A percentile compares a stretch with the other conserved stretches of the same genome.
Conservation (phyloP, 2,888 invertebrate genomes). For the Tridacna gigas region DNA sequence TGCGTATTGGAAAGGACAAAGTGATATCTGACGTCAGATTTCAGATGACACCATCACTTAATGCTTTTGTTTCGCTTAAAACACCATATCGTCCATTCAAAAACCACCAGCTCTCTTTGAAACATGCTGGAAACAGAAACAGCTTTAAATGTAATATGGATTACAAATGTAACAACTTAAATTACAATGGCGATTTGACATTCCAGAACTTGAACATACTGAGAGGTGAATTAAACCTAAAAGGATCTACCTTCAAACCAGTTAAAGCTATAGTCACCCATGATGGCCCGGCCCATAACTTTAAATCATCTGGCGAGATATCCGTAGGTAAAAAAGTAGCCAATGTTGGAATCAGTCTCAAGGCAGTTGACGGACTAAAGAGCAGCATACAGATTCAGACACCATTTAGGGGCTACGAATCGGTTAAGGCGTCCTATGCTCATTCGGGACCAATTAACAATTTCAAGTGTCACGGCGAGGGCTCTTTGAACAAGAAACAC, state of each 20-base stretch:
- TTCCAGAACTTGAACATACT: conserved; percentile 41
- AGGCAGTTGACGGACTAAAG: conserved; percentile 38
- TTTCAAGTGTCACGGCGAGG: conserved; percentile 45
- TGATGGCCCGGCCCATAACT: conserved; percentile 36
- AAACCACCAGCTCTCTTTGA: conserved; percentile 54
- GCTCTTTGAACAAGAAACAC: conserved; percentile 22
- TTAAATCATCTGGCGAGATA: conserved; percentile 39
- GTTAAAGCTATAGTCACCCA: conserved; percentile 36
- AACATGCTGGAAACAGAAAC: conserved; percentile 43
- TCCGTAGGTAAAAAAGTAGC: conserved; percentile 39
- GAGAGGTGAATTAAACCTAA: conserved; percentile 47
- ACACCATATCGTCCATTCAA: conserved; percentile 44
- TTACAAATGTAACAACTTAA: conserved; percentile 48
- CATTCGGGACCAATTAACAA: conserved; percentile 43
- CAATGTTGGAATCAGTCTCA: conserved; percentile 29
- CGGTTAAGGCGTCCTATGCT: conserved; percentile 23
- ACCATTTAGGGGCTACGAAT: conserved; percentile 40
- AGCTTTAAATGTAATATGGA: conserved; percentile 57
- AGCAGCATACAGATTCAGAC: conserved; percentile 28
- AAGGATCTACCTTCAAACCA: conserved; percentile 46
- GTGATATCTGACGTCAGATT: conserved; percentile 30
- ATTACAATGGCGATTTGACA: conserved; percentile 49
- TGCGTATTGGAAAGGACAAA: conserved; percentile 24
- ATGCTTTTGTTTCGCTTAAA: conserved; percentile 32
- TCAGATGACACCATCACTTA: conserved; percentile 44